Evolutionary conservation across 2,888 invertebrate genomes (phyloP), one percentile per base, ranked within the genome.

Genomic region (Rotaria socialis): DNA sequence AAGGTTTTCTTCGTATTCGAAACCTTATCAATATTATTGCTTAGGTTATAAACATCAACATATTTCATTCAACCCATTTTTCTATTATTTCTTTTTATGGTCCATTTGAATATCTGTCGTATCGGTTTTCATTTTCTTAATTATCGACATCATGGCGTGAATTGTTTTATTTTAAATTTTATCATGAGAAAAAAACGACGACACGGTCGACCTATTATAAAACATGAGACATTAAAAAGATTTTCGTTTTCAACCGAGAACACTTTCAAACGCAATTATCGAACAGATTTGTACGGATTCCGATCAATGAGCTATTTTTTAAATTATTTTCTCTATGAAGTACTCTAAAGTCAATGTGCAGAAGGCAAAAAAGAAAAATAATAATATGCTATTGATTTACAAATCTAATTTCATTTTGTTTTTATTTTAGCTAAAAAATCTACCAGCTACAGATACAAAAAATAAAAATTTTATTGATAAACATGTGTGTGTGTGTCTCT

Each of bases 341-440:
- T 52, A 52, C 16, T 4, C 16, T 52, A 14, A 52, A 16, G 52
- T 8, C 52, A 11, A 56, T 8, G 6, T 24, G 24, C 3, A 19
- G 6, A 55, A 2, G 6, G 7, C 24, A 24, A 56, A 8, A 3
- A 67, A 41, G 7, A 19, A 14, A 67, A 67, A 0, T 35, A 4
- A 27, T 67, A 14, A 24, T 27, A 19, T 35, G 35, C 19, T 55
- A 55, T 67, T 14, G 14, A 67, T 67, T 35, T 41, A 67, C 41
- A 67, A 0, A 41, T 2, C 19, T 67, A 6, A 67, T 67, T 67
- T 67, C 67, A 67, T 67, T 0, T 19, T 35, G 67, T 35, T 67
- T 35, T 67, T 67, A 67, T 67, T 67, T 35, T 19, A 67, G 67
- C 35, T 67, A 67, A 67, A 67, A 67, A 35, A 67, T 35, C 67